A percentile compares a stretch with the other conserved stretches of the same genome.
Evolutionary conservation across 2,888 invertebrate genomes (phyloP).

Genomic region (Aromia moschata): DNA sequence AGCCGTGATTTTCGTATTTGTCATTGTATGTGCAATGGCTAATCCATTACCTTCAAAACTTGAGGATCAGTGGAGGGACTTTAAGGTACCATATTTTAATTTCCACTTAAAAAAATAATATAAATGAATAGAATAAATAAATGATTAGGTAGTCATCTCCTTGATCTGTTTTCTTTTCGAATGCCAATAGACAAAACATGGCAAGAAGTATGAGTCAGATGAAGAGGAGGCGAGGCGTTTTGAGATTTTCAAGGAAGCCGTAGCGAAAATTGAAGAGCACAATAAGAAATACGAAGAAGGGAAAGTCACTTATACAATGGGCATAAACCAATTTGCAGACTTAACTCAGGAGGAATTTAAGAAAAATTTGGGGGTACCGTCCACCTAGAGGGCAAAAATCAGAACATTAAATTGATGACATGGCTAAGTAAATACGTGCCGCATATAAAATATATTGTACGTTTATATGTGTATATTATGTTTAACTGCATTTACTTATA

Average conservation of each 20-base stretch:
- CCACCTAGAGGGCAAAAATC: background rate
- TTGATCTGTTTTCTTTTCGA: background rate
- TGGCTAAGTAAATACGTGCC: no score
- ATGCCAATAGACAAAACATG: conserved; percentile 26
- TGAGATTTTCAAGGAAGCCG: conserved; percentile 38
- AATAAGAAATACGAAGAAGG: conserved; percentile 41
- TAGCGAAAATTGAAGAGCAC: conserved; percentile 40
- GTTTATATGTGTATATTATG: background rate
- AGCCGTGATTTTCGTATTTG: background rate
- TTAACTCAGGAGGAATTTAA: conserved; percentile 36
- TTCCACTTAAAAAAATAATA: background rate
- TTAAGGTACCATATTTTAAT: conserved; percentile 8
- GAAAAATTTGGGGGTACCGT: background rate
- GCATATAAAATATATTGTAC: background rate
- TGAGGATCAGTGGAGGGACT: conserved; percentile 4
- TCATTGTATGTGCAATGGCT: conserved; percentile 5
- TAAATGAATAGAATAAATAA: no score
- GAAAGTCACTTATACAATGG: conserved; percentile 36
- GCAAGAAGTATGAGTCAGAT: conserved; percentile 33
- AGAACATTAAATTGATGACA: no score
- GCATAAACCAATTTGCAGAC: conserved; percentile 41
- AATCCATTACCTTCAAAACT: conserved; percentile 3
- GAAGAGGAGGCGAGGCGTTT: conserved; percentile 40
- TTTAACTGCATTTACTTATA: background rate
- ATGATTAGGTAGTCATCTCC: no score